Conservation (phyloP, 2,113 vertebrate genomes). For the Pedionomus torquatus region DNA sequence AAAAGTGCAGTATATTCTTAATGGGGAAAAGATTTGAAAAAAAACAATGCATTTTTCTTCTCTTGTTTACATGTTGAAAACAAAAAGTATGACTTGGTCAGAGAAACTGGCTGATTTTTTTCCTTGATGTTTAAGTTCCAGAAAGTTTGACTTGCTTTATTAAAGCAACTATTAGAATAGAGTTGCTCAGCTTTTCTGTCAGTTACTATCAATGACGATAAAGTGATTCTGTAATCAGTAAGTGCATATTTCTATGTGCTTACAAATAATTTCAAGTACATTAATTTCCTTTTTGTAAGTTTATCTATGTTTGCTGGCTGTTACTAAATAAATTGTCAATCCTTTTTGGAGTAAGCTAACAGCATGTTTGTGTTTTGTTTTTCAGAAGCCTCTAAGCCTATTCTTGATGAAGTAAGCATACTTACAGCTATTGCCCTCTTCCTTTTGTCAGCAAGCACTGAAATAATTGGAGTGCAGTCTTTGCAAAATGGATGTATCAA, state of each 20-base stretch:
- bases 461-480: slow-evolving; percentile 91
- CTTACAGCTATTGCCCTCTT: slow-evolving; percentile 93
- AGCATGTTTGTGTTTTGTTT: slow-evolving; percentile 17
- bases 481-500: slow-evolving; percentile 94
- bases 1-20: background rate
- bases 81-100: background rate
- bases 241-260: background rate
- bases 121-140: background rate
- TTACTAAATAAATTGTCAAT: background rate
- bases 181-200: background rate
- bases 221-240: background rate
- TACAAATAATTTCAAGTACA: background rate
- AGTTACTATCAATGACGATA: background rate
- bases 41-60: background rate
- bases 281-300: background rate
- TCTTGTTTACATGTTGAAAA: background rate
- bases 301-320: background rate
- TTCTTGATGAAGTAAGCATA: slow-evolving; percentile 91
- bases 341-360: background rate
- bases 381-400: slow-evolving; percentile 83
- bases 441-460: slow-evolving; percentile 89
- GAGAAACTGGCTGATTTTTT: background rate
- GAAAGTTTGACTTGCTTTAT: background rate
- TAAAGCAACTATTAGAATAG: background rate
- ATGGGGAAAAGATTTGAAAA: background rate